Conservation (phyloP, 2,888 invertebrate genomes). For the Nemotelus nigrinus region DNA sequence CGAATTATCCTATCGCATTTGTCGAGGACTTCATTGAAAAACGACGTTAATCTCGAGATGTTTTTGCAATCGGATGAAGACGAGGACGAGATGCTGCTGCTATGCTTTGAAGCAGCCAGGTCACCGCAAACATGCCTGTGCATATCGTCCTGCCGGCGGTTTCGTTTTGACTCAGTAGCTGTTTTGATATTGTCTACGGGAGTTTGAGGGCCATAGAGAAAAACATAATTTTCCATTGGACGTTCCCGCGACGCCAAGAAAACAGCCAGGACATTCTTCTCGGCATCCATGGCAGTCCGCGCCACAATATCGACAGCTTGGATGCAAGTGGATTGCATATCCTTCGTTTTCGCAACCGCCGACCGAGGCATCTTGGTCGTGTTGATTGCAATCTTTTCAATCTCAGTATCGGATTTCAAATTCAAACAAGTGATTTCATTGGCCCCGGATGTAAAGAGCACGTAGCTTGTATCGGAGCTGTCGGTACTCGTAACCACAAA, state of each 20-base stretch:
- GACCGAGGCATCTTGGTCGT: background rate
- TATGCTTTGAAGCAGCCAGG: background rate
- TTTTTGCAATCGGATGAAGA: conserved; percentile 14
- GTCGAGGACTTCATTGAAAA: conserved; percentile 39
- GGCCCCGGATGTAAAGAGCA: conserved; percentile 11
- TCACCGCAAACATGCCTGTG: background rate
- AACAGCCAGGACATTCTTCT: conserved; percentile 15
- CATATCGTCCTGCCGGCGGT: background rate
- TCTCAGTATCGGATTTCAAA: conserved; percentile 18
- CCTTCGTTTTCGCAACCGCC: background rate
- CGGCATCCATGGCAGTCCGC: background rate
- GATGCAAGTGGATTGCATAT: background rate
- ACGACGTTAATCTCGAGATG: conserved; percentile 25
- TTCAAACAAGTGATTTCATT: conserved; percentile 38
- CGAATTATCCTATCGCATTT: conserved; percentile 38
- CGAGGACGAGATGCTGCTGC: background rate
- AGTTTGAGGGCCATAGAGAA: conserved; percentile 23
- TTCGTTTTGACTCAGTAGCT: background rate
- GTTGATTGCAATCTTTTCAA: conserved; percentile 27
- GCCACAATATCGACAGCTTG: conserved; percentile 23
- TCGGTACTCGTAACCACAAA: background rate
- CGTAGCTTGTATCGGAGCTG: background rate
- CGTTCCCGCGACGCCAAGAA: conserved; percentile 12
- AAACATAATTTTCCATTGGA: conserved; percentile 25
- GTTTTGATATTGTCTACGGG: background rate